Evolutionary conservation across 2,797 vertebrate species (phyloP).

Genomic region (Spinus olivaceus): DNA sequence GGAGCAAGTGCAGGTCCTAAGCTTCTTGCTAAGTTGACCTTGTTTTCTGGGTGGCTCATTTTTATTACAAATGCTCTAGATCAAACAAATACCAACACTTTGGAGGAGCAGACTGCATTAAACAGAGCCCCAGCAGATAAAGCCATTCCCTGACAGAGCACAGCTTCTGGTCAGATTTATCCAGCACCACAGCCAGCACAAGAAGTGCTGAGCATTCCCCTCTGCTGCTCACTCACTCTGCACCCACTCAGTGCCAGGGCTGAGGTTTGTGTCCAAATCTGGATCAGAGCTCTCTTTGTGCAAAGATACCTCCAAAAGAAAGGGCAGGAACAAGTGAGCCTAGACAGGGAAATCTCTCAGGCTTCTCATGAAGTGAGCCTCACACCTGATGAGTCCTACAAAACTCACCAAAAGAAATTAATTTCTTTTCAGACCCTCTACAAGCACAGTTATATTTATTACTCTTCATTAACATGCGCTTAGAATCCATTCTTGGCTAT

Average conservation of each 20-base stretch:
- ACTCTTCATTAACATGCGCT: not conserved
- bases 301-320: not conserved
- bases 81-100: not conserved
- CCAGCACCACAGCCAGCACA: not conserved
- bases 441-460: not conserved
- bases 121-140: not conserved
- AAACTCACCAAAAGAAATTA: not conserved
- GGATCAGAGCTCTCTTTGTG: not conserved
- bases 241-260: rapidly evolving
- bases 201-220: not conserved
- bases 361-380: not conserved
- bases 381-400: not conserved
- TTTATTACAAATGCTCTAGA: not conserved
- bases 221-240: not conserved
- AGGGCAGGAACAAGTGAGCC: not conserved
- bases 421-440: not conserved
- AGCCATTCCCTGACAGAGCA: too few relatives aligned
- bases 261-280: not conserved
- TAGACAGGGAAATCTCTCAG: not conserved
- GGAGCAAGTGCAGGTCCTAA: not conserved
- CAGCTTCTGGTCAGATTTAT: not conserved
- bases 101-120: not conserved
- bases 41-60: not conserved
- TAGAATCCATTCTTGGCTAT: not conserved
- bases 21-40: not conserved